Conservation (phyloP, 2,888 invertebrate genomes). For the Helobdella robusta region DNA sequence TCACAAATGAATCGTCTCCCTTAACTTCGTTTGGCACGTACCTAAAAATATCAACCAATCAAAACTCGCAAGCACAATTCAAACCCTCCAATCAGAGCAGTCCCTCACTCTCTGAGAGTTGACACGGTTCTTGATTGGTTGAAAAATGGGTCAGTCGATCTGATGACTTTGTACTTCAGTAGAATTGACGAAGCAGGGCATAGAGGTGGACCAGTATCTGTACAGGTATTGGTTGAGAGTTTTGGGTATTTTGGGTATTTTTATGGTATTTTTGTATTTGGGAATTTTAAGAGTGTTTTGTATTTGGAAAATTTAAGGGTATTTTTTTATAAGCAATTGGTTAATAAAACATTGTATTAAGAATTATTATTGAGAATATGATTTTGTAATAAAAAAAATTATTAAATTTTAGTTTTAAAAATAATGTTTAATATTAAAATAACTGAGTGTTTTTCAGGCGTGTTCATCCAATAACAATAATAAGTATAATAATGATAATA, state of each 20-base stretch:
- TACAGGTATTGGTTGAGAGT: constrained; percentile 29
- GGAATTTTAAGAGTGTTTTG: not conserved
- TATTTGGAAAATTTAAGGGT: not conserved
- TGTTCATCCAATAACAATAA: no score
- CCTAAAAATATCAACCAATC: not conserved
- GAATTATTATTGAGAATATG: no score
- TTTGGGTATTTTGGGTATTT: not conserved
- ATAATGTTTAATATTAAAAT: no score
- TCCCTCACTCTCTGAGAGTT: constrained; percentile 36
- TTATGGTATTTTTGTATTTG: not conserved
- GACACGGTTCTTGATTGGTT: constrained; percentile 40
- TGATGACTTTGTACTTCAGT: constrained; percentile 41
- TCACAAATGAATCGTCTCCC: not conserved
- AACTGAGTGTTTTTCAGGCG: no score
- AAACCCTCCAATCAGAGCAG: constrained; percentile 26
- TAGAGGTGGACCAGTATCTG: constrained; percentile 37
- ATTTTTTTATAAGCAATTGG: not conserved
- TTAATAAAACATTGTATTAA: no score
- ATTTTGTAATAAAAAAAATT: no score
- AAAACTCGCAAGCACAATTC: not conserved
- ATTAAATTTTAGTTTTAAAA: no score
- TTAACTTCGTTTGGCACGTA: no score
- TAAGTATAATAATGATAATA: no score
- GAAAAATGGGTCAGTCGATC: constrained; percentile 36
- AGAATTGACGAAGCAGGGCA: constrained; percentile 43